Conservation (phyloP, 2,113 vertebrate genomes). For the Toxostoma redivivum region DNA sequence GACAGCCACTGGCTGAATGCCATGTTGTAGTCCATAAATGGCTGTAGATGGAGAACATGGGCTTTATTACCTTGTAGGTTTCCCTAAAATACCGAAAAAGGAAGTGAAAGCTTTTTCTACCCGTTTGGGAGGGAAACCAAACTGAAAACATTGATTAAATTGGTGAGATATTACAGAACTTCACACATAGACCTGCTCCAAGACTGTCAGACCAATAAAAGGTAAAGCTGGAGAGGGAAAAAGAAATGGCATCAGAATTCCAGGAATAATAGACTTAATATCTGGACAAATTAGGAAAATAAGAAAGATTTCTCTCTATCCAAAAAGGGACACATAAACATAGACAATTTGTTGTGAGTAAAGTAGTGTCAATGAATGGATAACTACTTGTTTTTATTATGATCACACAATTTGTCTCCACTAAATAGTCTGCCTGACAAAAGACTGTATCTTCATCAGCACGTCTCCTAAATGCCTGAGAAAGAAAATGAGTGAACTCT, state of each 20-base stretch:
- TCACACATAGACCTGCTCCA: background rate
- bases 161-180: background rate
- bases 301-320: background rate
- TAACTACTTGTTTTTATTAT: background rate
- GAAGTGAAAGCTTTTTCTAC: background rate
- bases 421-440: background rate
- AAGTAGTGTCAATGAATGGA: background rate
- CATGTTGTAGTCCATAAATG: background rate
- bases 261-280: background rate
- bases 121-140: background rate
- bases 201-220: background rate
- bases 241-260: background rate
- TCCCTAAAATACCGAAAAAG: background rate
- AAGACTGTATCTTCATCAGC: background rate
- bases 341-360: background rate
- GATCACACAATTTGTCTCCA: background rate
- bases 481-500: background rate
- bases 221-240: background rate
- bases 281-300: background rate
- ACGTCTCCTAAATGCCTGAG: background rate
- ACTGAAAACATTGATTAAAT: background rate
- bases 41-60: background rate
- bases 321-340: background rate
- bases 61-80: background rate
- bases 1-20: background rate